A percentile compares a stretch with the other conserved stretches of the same genome.
Evolutionary conservation across 2,888 invertebrate species (phyloP).

Genomic region (Agrochola litura): DNA sequence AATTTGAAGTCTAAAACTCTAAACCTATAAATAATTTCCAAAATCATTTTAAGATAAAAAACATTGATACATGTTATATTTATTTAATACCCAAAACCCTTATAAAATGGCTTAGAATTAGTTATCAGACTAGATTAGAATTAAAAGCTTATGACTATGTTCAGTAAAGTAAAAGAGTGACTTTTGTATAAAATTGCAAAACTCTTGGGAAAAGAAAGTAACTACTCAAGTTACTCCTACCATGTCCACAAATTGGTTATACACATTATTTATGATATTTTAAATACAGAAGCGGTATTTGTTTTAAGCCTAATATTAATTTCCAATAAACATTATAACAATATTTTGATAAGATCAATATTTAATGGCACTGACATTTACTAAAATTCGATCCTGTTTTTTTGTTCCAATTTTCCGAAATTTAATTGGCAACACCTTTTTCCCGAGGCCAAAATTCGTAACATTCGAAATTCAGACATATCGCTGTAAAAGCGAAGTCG

Average conservation of each 20-base stretch:
- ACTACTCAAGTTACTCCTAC: constrained; percentile 22
- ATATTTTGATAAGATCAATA: constrained; percentile 17
- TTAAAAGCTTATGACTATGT: constrained; percentile 64
- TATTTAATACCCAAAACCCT: constrained; percentile 71
- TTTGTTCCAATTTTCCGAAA: constrained; percentile 10
- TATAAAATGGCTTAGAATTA: constrained; percentile 67
- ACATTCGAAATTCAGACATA: constrained; percentile 40
- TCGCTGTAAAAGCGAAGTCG: constrained; percentile 37
- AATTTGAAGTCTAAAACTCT: constrained; percentile 6
- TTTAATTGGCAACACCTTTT: constrained; percentile 7
- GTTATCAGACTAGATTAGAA: constrained; percentile 66
- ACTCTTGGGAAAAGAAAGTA: constrained; percentile 38
- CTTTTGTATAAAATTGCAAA: constrained; percentile 71
- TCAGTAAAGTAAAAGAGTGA: constrained; percentile 33
- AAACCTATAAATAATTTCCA: constrained; percentile 26
- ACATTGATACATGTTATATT: constrained; percentile 48
- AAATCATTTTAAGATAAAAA: constrained; percentile 49
- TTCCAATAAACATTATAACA: neutral
- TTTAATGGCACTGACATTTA: constrained; percentile 44
- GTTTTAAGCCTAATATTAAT: constrained; percentile 3
- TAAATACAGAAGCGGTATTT: constrained; percentile 23
- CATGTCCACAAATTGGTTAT: constrained; percentile 49
- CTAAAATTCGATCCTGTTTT: constrained; percentile 39
- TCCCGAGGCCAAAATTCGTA: constrained; percentile 2
- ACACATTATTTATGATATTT: constrained; percentile 17